A percentile compares a stretch with the other conserved stretches of the same genome.
phyloP scores from a whole-genome alignment of 2,888 invertebrate genomes.

The Capitulum mitella region DNA sequence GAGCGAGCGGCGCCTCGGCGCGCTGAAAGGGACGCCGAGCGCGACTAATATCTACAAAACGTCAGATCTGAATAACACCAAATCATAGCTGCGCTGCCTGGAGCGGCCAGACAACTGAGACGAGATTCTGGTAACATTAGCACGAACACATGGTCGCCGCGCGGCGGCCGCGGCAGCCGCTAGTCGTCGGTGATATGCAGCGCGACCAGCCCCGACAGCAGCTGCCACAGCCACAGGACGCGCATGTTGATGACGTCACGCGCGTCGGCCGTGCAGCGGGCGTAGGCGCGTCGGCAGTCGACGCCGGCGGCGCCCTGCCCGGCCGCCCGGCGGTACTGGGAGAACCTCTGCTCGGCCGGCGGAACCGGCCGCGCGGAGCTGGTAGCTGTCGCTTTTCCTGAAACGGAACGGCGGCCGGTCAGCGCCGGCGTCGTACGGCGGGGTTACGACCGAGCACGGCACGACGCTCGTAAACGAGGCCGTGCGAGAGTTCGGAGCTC shows the following conservation, averaged over 20 bases:
- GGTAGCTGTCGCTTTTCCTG: not conserved
- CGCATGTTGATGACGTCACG: slow-evolving; percentile 31
- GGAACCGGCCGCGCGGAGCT: not conserved
- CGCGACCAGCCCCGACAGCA: slow-evolving; percentile 28
- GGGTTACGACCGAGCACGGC: too few species aligned
- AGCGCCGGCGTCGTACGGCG: too few species aligned
- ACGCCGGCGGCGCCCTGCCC: slow-evolving; percentile 27
- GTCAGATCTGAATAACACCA: not conserved
- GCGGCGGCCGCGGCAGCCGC: not conserved
- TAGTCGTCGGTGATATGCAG: slow-evolving; percentile 31
- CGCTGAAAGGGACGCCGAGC: not conserved
- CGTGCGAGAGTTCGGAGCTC: too few species aligned
- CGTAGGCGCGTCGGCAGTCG: slow-evolving; percentile 28
- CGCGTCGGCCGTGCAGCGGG: slow-evolving; percentile 27
- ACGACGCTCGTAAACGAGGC: too few species aligned
- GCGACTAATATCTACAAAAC: slow-evolving; percentile 18
- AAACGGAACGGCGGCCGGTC: not conserved
- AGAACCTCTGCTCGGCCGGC: slow-evolving; percentile 28
- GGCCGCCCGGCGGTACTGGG: slow-evolving; percentile 30
- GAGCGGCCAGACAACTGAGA: not conserved
- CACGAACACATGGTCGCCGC: slow-evolving; percentile 23
- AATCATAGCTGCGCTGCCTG: not conserved
- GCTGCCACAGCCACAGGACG: slow-evolving; percentile 32
- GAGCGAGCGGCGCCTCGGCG: too few species aligned
- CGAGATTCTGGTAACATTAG: slow-evolving; percentile 10